A percentile compares a stretch with the other conserved stretches of the same genome.
phyloP scores from a whole-genome alignment of 2,888 invertebrate genomes.

The Monoplex corrugatus region DNA sequence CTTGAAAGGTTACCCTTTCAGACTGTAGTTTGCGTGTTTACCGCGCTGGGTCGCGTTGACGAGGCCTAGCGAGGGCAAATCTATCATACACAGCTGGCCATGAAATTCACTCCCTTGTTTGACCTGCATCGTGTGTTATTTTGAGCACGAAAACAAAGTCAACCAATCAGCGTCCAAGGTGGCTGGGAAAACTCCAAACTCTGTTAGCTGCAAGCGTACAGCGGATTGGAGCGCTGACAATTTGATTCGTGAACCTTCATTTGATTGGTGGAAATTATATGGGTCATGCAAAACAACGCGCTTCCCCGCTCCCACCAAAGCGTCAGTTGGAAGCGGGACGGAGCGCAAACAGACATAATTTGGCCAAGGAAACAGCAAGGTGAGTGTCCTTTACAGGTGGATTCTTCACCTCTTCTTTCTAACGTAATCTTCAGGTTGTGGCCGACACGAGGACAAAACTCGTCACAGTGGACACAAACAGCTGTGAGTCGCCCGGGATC shows the following conservation, averaged over 20 bases:
- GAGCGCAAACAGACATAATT: constrained; percentile 36
- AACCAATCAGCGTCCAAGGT: constrained; percentile 11
- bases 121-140: constrained; percentile 43
- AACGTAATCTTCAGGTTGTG: not conserved
- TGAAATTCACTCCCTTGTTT: constrained; percentile 49
- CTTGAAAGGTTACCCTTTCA: not conserved
- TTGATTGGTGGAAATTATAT: constrained; percentile 42
- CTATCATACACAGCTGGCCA: constrained; percentile 28
- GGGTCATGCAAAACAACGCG: constrained; percentile 45
- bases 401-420: not conserved
- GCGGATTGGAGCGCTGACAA: constrained; percentile 25
- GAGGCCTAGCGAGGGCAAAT: constrained; percentile 31
- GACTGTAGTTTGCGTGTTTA: not conserved
- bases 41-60: not conserved
- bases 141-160: constrained; percentile 25
- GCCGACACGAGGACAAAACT: not conserved
- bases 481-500: not conserved
- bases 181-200: constrained; percentile 28
- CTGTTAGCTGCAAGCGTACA: constrained; percentile 9
- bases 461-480: not conserved
- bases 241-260: constrained; percentile 39
- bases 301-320: constrained; percentile 42
- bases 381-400: constrained; percentile 14
- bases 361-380: constrained; percentile 43
- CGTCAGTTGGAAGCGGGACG: constrained; percentile 50